Conservation (phyloP, 2,113 vertebrate species). For the Spea multiplicata region DNA sequence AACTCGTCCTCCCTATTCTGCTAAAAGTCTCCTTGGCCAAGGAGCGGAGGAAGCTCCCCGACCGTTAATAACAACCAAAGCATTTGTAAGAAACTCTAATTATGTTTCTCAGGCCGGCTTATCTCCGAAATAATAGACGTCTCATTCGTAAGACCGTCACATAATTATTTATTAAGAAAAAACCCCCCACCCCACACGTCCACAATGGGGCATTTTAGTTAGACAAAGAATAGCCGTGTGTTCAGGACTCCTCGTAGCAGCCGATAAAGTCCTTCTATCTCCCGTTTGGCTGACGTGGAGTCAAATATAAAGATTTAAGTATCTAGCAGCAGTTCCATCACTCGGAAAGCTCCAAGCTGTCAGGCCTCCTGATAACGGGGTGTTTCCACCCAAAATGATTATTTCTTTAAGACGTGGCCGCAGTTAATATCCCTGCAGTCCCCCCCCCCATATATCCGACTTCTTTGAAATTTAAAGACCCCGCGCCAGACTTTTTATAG, state of each 20-base stretch:
- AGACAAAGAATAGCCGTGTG: conserved; percentile 13
- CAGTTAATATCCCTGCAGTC: neutral
- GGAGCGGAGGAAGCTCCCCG: neutral
- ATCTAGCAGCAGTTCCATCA: conserved; percentile 23
- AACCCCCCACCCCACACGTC: neutral
- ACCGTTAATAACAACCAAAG: neutral
- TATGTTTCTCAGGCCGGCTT: neutral
- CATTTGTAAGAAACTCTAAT: neutral
- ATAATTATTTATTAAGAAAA: neutral
- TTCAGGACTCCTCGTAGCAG: neutral
- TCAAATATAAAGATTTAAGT: conserved; percentile 4
- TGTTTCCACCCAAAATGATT: conserved; percentile 7
- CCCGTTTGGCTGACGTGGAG: neutral
- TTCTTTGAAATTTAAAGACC: no score
- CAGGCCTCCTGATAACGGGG: neutral
- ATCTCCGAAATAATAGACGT: neutral
- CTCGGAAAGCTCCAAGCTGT: neutral
- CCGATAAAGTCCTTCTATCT: conserved; percentile 19
- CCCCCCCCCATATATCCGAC: no score
- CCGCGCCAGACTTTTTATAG: no score
- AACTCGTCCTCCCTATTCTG: neutral
- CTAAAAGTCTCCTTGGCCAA: neutral
- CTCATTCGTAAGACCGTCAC: neutral
- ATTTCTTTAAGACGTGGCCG: neutral
- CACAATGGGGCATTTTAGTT: neutral